A percentile compares a stretch with the other conserved stretches of the same genome.
phyloP scores from a whole-genome alignment of 30 jellyfish, hydroid and myxozoan genomes.

The Sanderia malayensis region DNA sequence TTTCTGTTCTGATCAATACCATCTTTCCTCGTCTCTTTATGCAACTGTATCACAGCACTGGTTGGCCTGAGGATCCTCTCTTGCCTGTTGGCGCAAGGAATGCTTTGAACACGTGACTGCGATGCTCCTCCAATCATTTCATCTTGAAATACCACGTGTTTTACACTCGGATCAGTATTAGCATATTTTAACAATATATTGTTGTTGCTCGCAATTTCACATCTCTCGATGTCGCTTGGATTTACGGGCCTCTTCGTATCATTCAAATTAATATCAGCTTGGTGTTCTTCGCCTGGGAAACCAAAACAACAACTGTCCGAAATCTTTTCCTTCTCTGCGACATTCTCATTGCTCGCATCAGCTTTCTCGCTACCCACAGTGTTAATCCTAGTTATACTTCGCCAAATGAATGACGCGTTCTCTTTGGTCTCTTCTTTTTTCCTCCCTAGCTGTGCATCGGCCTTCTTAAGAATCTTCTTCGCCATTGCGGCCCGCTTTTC shows the following conservation, averaged over 20 bases:
- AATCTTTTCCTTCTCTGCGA: neutral
- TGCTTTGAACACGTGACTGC: neutral
- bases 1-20: neutral
- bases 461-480: conserved; percentile 13
- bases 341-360: neutral
- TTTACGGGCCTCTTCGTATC: neutral
- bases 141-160: neutral
- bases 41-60: conserved; percentile 48
- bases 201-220: neutral
- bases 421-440: neutral
- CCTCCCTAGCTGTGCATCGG: conserved; percentile 3
- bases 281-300: neutral
- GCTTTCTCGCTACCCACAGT: neutral
- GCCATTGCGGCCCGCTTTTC: conserved; percentile 6
- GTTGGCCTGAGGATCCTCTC: conserved; percentile 39
- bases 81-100: neutral
- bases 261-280: conserved; percentile 4
- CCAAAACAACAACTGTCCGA: too few relatives aligned
- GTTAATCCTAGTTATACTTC: conserved; percentile 6
- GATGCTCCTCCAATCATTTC: neutral
- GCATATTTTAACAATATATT: too few relatives aligned
- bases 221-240: conserved; percentile 1
- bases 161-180: neutral
- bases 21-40: neutral
- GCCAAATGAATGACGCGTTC: neutral